Base-by-base conservation (phyloP, 2,113 vertebrate genomes). In the Athene cunicularia region DNA sequence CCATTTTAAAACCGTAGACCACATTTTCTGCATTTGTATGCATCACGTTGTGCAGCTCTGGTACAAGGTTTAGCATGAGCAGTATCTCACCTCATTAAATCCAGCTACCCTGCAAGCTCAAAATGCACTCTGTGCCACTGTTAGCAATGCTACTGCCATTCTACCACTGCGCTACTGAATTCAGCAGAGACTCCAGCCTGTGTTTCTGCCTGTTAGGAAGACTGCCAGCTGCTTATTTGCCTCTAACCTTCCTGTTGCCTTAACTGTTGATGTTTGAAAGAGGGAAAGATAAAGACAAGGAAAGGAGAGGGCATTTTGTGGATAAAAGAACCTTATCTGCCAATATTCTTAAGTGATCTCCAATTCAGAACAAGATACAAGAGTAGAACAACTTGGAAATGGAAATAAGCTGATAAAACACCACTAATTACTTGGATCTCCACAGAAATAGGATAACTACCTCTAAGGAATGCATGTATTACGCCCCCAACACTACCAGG, bases 1-100 rank as follows among this genome's bases (percentile, higher is more conserved):
- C 6, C 12, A 49, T 55, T 95, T 91, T 37, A 83, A 94, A 93
- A 59, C 20, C 37, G 52, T 17, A 37, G 41, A 62, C 33, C 12
- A 7, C 2, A 1, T 39, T 66, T 83, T 59, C 64, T 79, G 62
- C 39, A 90, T 90, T 88, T 85, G 41, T 30, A 95, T 80, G 72
- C 71, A 86, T 39, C 33, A 12, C 3, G 3, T n/a, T 67, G n/a
- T 67, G 92, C 64, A 67, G 72, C 23, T 86, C 43, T 56, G 6
- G 32, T 33, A 74, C 75, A 83, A 72, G 41, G n/a, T 43, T 92
- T 88, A 92, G 75, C 79, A 77, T 5, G 16, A 97, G 59, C 86
- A 86, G 5, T 58, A 68, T 24, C 50, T 94, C 85, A 86, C 33
- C 39, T 96, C 66, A 86, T 86, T 93, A 97, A 94, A 93, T 52